Evolutionary conservation across 1,140 invertebrate species (phyloP).

Genomic region (Pseudomyrmex flavicornis): DNA sequence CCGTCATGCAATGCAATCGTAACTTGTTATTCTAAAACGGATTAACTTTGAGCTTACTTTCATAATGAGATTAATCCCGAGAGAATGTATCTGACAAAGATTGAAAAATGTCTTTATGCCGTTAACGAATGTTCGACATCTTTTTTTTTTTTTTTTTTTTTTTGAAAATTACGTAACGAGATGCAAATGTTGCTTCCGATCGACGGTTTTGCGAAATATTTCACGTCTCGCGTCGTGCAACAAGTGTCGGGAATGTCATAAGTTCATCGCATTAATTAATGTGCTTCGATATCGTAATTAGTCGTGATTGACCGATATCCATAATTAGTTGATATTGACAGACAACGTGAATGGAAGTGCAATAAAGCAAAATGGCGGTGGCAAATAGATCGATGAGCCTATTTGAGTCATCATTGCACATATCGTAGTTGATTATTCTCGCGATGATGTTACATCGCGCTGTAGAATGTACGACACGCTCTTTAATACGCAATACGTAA

Average conservation of each 20-base stretch:
- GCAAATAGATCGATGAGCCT: background rate
- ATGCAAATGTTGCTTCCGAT: background rate
- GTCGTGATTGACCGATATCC: background rate
- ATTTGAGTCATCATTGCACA: background rate
- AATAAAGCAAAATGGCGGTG: background rate
- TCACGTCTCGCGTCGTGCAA: background rate
- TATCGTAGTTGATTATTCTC: too few species aligned
- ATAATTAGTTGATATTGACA: background rate
- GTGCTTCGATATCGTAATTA: background rate
- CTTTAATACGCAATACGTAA: too few species aligned
- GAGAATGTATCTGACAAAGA: too few species aligned
- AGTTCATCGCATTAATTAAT: constrained; percentile 10
- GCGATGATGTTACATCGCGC: too few species aligned
- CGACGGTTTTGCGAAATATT: background rate
- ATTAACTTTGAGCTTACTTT: background rate
- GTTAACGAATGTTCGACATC: too few species aligned
- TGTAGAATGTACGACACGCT: too few species aligned
- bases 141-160: too few species aligned
- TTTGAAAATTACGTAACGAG: background rate
- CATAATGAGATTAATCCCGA: background rate
- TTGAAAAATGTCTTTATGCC: too few species aligned
- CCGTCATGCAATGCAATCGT: background rate
- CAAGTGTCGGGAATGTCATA: background rate
- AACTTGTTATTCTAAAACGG: background rate
- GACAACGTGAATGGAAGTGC: background rate